These are phyloP conservation scores for Synanthedon tipuliformis DNA, from an alignment of 2,888 invertebrate species.

Conservation along the genomic window DNA sequence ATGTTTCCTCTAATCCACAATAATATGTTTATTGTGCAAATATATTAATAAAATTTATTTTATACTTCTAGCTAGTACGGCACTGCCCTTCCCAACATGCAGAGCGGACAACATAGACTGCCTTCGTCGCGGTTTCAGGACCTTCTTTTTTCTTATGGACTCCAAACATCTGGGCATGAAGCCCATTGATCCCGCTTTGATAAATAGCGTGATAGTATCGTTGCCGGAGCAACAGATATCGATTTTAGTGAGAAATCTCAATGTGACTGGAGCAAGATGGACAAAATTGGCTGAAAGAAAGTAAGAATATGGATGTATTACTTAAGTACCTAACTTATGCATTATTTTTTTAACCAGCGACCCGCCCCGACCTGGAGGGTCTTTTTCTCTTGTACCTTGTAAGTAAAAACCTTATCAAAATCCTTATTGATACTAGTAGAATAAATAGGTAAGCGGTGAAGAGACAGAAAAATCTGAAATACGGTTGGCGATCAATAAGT, in stretches of 20 bases:
- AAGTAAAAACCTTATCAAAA: too few species aligned
- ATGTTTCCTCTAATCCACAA: not conserved
- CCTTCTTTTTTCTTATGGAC: constrained; percentile 59
- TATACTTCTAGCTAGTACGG: constrained; percentile 21
- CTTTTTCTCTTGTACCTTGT: too few species aligned
- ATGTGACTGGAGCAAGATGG: constrained; percentile 57
- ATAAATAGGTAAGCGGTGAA: too few species aligned
- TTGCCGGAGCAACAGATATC: constrained; percentile 45
- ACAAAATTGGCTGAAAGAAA: constrained; percentile 43
- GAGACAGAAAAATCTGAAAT: too few species aligned
- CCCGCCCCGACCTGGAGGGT: too few species aligned
- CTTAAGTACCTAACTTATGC: too few species aligned
- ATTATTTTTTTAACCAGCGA: too few species aligned
- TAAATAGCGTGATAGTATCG: constrained; percentile 46
- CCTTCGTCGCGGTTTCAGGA: constrained; percentile 45
- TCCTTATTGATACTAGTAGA: too few species aligned
- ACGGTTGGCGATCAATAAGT: too few species aligned
- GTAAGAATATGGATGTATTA: constrained; percentile 16
- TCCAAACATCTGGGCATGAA: constrained; percentile 45
- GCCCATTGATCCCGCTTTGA: constrained; percentile 37
- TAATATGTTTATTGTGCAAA: not conserved
- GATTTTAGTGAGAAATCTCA: constrained; percentile 44
- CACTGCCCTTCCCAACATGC: constrained; percentile 52
- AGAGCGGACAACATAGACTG: constrained; percentile 46
- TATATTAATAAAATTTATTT: not conserved